Evolutionary conservation across 2,113 vertebrate species (phyloP), one percentile per base, ranked within the genome.

Genomic region (Chionodraco myersi): DNA sequence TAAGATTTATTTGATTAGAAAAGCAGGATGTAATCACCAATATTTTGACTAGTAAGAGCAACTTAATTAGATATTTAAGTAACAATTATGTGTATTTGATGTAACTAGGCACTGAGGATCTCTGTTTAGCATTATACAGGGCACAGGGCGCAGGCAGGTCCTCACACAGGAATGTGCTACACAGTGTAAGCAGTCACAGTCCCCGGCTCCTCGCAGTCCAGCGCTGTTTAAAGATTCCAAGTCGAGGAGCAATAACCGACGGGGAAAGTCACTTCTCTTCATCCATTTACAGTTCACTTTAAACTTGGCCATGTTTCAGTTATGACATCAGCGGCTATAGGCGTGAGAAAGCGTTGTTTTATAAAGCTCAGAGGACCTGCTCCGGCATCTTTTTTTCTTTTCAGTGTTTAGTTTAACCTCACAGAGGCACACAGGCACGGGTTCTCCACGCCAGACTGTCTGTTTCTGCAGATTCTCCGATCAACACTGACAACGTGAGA

Each of bases 321-420:
- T 81, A 90, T 95, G 89, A 94, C 93, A 91, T 95, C 94, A 95
- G 88, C 90, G 10, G 52, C 80, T 90, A 77, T 54, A 89, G 87
- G 92, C 92, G 90, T 94, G 93, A 94, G 94, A 95, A 95, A 93
- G 86, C 52, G 62, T 73, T 87, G 85, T 87, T 90, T 88, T 87
- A 86, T 83, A 89, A 41, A 88, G 90, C 84, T 16, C 51, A 83
- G 89, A 80, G 75, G 80, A 86, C 69, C 41, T 34, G 61, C 80
- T 82, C 80, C 47, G 80, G 83, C 54, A 36, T 78, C 75, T 45
- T 77, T 74, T 54, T 64, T n/a, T 69, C 30, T 15, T 53, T n/a
- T 15, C 53, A 51, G 72, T 84, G 86, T 90, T 92, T 90, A 88
- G 86, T 84, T 91, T 86, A 88, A 84, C 76, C 67, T 69, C 80